These are phyloP conservation scores for Pseudochirops corinnae DNA, from an alignment of 2,797 vertebrate species.

Conservation along the genomic window DNA sequence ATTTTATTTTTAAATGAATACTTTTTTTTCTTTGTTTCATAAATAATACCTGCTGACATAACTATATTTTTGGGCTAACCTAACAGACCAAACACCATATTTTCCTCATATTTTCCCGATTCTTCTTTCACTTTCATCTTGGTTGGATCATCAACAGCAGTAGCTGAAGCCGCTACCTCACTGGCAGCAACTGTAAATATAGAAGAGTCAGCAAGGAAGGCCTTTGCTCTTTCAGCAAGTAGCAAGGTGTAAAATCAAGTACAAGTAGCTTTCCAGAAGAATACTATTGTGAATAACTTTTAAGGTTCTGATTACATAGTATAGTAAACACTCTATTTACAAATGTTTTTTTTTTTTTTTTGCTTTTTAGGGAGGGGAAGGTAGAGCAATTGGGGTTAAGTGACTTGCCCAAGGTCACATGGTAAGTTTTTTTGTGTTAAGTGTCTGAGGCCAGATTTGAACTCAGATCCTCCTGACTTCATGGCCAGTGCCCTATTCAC, in stretches of 20 bases:
- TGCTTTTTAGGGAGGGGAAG: no score
- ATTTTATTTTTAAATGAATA: background rate
- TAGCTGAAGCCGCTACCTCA: constrained; percentile 76
- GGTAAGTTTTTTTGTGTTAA: no score
- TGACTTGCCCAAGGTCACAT: no score
- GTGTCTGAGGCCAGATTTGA: no score
- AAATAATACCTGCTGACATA: background rate
- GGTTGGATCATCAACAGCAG: constrained; percentile 71
- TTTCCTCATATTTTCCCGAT: constrained; percentile 91
- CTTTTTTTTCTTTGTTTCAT: constrained; percentile 70
- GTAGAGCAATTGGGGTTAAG: no score
- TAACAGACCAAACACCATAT: constrained; percentile 95
- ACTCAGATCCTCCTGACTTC: no score
- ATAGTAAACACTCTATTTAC: no score
- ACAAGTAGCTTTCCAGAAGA: no score
- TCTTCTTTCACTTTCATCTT: constrained; percentile 88
- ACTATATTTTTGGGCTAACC: constrained; percentile 81
- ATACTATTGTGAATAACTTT: no score
- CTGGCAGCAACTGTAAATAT: constrained; percentile 89
- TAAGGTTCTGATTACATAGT: no score
- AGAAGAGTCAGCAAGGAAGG: constrained; percentile 92
- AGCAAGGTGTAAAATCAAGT: background rate
- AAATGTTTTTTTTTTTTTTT: no score
- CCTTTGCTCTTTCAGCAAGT: constrained; percentile 90
- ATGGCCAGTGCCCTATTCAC: no score